Evolutionary conservation across 2,888 invertebrate species (phyloP).

Genomic region (Nomada lathburiana): DNA sequence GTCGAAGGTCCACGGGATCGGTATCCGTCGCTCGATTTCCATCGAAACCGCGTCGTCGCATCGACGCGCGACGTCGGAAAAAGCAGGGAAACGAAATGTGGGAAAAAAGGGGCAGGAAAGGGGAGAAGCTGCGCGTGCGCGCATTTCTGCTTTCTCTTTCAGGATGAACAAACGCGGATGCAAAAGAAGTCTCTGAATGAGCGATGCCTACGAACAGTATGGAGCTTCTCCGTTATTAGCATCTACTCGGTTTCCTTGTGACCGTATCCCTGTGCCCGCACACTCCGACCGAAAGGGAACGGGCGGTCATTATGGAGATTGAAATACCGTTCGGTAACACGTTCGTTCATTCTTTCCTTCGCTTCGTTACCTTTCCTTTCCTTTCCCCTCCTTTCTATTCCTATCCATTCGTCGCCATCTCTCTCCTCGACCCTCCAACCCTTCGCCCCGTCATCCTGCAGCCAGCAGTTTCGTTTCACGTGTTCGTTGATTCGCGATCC

Average conservation of each 20-base stretch:
- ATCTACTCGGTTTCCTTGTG: slow-evolving; percentile 73
- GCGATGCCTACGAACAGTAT: slow-evolving; percentile 74
- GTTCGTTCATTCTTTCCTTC: slow-evolving; percentile 64
- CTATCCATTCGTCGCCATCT: slow-evolving; percentile 13
- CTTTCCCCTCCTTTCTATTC: not conserved
- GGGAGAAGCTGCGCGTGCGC: slow-evolving; percentile 23
- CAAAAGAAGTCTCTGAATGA: slow-evolving; percentile 77
- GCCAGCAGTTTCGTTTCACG: slow-evolving; percentile 30
- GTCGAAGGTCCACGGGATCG: not conserved
- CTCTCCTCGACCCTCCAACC: slow-evolving; percentile 22
- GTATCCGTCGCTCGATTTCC: not conserved
- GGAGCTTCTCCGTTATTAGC: slow-evolving; percentile 80
- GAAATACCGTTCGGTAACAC: slow-evolving; percentile 76
- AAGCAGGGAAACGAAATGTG: slow-evolving; percentile 10
- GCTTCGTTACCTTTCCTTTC: slow-evolving; percentile 38
- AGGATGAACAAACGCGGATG: slow-evolving; percentile 73
- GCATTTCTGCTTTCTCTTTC: slow-evolving; percentile 57
- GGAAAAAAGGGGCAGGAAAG: slow-evolving; percentile 6
- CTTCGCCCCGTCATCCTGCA: not conserved
- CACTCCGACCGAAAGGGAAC: slow-evolving; percentile 60
- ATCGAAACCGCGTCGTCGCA: slow-evolving; percentile 7
- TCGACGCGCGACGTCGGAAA: slow-evolving; percentile 7
- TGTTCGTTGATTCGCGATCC: slow-evolving; percentile 38
- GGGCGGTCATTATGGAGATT: slow-evolving; percentile 82
- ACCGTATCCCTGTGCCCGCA: slow-evolving; percentile 47